phyloP scores from a whole-genome alignment of 1,140 invertebrate species.

The Anoplophora glabripennis region DNA sequence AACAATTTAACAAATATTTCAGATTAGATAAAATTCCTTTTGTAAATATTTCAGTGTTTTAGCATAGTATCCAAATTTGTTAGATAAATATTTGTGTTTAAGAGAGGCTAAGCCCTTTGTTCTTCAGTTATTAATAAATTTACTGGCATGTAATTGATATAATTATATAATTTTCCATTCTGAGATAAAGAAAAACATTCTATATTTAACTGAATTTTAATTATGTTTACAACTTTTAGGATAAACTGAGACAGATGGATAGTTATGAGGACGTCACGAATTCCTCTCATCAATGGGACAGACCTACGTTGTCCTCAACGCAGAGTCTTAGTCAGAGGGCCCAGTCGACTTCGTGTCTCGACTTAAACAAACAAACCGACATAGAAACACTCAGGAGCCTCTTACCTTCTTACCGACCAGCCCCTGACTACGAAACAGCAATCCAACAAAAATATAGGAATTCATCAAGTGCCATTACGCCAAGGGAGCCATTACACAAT shows the following conservation, averaged over 20 bases:
- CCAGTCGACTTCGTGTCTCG: slow-evolving; percentile 68
- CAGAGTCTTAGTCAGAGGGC: slow-evolving; percentile 53
- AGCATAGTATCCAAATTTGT: too few species aligned
- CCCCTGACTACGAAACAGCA: slow-evolving; percentile 92
- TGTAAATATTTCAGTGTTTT: too few species aligned
- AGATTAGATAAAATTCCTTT: too few species aligned
- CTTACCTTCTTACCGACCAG: slow-evolving; percentile 84
- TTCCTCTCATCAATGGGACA: slow-evolving; percentile 33
- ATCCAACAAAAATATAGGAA: slow-evolving; percentile 75
- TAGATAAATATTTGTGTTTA: too few species aligned
- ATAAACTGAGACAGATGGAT: slow-evolving; percentile 35
- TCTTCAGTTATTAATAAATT: too few species aligned
- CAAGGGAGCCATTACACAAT: slow-evolving; percentile 39
- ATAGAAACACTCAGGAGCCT: slow-evolving; percentile 62
- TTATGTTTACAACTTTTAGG: slow-evolving; percentile 17
- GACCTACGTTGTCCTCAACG: slow-evolving; percentile 24
- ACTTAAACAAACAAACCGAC: slow-evolving; percentile 57
- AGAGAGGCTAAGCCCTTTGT: too few species aligned
- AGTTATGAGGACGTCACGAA: slow-evolving; percentile 46
- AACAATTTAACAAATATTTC: too few species aligned
- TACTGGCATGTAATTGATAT: slow-evolving; percentile 8
- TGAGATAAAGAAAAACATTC: background rate
- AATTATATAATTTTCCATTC: background rate
- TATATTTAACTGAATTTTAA: background rate
- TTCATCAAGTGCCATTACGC: slow-evolving; percentile 47